A percentile compares a stretch with the other conserved stretches of the same genome.
phyloP scores from a whole-genome alignment of 1,140 invertebrate genomes.

The Tetragnatha versicolor region DNA sequence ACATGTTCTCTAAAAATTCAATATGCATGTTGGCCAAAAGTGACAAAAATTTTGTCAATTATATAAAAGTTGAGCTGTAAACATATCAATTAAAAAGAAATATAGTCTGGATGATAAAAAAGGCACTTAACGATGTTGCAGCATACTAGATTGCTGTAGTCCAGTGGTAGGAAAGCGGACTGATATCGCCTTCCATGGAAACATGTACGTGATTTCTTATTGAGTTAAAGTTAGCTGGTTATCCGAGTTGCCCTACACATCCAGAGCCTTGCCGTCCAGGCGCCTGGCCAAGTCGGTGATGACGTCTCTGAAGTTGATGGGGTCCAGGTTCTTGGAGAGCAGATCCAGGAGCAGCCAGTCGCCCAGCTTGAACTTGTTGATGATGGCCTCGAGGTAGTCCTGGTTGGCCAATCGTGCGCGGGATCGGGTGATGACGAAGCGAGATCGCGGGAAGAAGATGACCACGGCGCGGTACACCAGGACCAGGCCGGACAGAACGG shows the following conservation, averaged over 20 bases:
- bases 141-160: constrained; percentile 5
- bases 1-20: no score
- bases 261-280: constrained; percentile 49
- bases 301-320: constrained; percentile 58
- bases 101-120: background rate
- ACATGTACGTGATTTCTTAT: background rate
- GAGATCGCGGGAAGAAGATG: constrained; percentile 69
- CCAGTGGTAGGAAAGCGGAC: background rate
- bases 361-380: constrained; percentile 71
- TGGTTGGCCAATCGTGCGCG: constrained; percentile 56
- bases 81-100: background rate
- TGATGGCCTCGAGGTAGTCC: constrained; percentile 52
- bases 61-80: background rate
- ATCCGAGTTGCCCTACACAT: constrained; percentile 1
- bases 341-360: constrained; percentile 85
- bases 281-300: constrained; percentile 54
- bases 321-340: constrained; percentile 83
- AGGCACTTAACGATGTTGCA: constrained; percentile 49
- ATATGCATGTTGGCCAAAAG: no score
- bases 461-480: constrained; percentile 79
- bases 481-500: constrained; percentile 74
- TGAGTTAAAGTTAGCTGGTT: constrained; percentile 1
- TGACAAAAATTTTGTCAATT: no score
- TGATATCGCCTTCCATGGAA: background rate
- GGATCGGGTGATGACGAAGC: constrained; percentile 56